Percentiles rank a stretch among this genome's conserved stretches.
Evolutionary conservation across 2,888 invertebrate genomes (phyloP).

Genomic region (Philereme transversata): DNA sequence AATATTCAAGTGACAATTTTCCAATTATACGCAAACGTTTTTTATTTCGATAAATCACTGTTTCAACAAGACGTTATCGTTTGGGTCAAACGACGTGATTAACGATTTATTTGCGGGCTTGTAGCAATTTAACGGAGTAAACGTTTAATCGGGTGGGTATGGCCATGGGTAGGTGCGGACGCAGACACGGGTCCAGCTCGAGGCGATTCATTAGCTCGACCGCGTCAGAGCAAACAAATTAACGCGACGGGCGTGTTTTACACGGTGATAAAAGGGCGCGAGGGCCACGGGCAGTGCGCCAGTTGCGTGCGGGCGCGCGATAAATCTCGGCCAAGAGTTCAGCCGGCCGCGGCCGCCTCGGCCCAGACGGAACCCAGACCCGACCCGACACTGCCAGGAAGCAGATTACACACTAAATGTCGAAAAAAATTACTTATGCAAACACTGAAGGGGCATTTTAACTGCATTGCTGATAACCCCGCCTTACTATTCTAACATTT

Average conservation of each 20-base stretch:
- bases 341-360: slow-evolving; percentile 23
- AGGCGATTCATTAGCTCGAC: slow-evolving; percentile 80
- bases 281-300: slow-evolving; percentile 67
- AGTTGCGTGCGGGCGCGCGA: slow-evolving; percentile 73
- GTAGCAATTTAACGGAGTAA: slow-evolving; percentile 74
- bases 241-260: slow-evolving; percentile 79
- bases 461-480: slow-evolving; percentile 24
- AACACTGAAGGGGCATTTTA: slow-evolving; percentile 21
- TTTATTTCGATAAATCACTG: slow-evolving; percentile 38
- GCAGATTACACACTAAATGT: slow-evolving; percentile 26
- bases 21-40: slow-evolving; percentile 13
- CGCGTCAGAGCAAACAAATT: slow-evolving; percentile 83
- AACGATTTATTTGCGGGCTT: slow-evolving; percentile 73
- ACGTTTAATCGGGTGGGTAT: slow-evolving; percentile 67
- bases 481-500: slow-evolving; percentile 4
- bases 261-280: slow-evolving; percentile 78
- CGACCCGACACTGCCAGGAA: slow-evolving; percentile 21
- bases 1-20: slow-evolving; percentile 7
- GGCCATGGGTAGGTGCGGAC: slow-evolving; percentile 42
- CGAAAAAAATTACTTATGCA: slow-evolving; percentile 25
- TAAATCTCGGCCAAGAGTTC: slow-evolving; percentile 64
- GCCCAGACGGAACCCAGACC: slow-evolving; percentile 25
- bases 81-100: slow-evolving; percentile 62
- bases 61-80: slow-evolving; percentile 47
- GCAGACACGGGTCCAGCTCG: slow-evolving; percentile 75